Conservation (phyloP, 1,140 invertebrate species). For the Drosophila insularis region DNA sequence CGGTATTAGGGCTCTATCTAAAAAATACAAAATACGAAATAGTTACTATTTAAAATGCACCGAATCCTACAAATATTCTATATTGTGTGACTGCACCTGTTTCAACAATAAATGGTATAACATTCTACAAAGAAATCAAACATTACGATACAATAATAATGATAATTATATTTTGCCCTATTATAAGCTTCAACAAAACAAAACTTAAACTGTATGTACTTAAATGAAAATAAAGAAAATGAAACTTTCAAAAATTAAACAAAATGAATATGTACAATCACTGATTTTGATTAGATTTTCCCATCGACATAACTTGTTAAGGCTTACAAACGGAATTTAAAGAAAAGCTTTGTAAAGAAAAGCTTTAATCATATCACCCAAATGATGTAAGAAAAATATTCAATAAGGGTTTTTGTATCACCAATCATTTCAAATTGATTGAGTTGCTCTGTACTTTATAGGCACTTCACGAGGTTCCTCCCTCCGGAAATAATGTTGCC, state of each 20-base stretch:
- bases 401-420: no score
- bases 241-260: background rate
- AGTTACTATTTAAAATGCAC: background rate
- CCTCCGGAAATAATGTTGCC: background rate
- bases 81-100: slow-evolving; percentile 22
- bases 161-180: background rate
- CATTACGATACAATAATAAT: background rate
- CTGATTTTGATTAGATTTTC: no score
- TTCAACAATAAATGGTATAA: slow-evolving; percentile 8
- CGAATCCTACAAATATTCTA: background rate
- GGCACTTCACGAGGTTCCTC: no score
- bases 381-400: background rate
- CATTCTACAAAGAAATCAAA: background rate
- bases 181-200: background rate
- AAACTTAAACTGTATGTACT: slow-evolving; percentile 6
- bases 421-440: background rate
- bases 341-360: no score
- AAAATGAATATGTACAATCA: background rate
- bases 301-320: no score
- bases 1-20: slow-evolving; percentile 5
- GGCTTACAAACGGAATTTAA: no score
- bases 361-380: no score
- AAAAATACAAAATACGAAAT: background rate
- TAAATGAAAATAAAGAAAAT: slow-evolving; percentile 11
- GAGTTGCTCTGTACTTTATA: background rate